Evolutionary conservation across 1,140 invertebrate species (phyloP), one percentile per base, ranked within the genome.

Genomic region (Hypsibius dujardini): DNA sequence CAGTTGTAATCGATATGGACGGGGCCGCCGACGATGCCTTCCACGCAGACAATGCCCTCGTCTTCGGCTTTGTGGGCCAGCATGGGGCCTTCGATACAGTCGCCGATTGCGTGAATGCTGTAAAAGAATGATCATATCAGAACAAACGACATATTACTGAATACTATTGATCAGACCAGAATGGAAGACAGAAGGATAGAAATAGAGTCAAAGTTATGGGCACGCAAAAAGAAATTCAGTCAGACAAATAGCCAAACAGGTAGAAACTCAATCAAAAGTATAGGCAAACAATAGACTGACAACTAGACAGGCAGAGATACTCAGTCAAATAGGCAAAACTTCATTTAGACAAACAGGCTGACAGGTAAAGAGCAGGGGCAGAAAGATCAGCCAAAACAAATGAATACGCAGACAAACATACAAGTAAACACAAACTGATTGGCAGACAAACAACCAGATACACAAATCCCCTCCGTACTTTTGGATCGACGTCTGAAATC

Each of bases 1-100:
- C 92, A 96, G 79, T 98, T 97, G 81, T 99, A 99, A 79, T 99
- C 95, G 75, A 99, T 95, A 78, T 99, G 96, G 70, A 94, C 91
- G 67, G 90, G 86, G 71, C 87, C 87, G 76, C 90, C 90, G 75
- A 85, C 84, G 71, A 99, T 98, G 72, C 95, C 94, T 83, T 99
- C 96, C 2, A 98, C 92, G 77, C 91, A 95, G 40, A 98, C 86
- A 69, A 99, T 91, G 73, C 92, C 95, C 84, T 98, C 94, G 80
- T 98, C 95, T 83, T 99, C 96, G 40, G 96, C 96, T 82, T 99
- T 99, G 80, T 99, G 96, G 40, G 96, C 96, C 77, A 99, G 84
- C 96, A 99, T 99, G 14, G 96, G 96, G 46, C 96, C 96, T 75
- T 94, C 90, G 77, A 99, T 97, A 75, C 90, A 92, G 80, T 99